Conservation (phyloP, 2,888 invertebrate species). For the Agonopterix subpropinquella region DNA sequence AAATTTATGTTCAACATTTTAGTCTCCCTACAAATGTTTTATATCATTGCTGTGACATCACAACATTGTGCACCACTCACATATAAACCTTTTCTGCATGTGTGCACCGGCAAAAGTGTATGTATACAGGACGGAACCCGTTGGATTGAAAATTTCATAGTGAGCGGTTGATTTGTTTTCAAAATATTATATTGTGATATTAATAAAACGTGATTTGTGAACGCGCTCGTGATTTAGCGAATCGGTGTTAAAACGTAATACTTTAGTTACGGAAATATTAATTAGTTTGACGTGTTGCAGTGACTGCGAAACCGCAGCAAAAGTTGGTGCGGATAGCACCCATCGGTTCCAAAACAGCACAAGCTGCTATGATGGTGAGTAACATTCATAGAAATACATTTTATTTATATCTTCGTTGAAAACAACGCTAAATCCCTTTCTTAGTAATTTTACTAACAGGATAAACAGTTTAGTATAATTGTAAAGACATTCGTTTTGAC, state of each 20-base stretch:
- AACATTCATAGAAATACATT: slow-evolving; percentile 17
- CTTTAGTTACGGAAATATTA: background rate
- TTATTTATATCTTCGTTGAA: background rate
- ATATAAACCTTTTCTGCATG: too few species aligned
- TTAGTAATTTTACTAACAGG: too few species aligned
- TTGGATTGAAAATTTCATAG: slow-evolving; percentile 8
- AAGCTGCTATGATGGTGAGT: slow-evolving; percentile 27
- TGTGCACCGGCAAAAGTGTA: too few species aligned
- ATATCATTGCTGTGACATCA: too few species aligned
- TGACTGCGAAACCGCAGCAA: slow-evolving; percentile 39
- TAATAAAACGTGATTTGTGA: background rate
- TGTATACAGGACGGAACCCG: too few species aligned
- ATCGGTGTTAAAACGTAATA: slow-evolving; percentile 1
- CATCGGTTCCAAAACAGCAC: slow-evolving; percentile 26
- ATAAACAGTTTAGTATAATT: too few species aligned
- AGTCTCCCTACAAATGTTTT: too few species aligned
- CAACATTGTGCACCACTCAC: too few species aligned
- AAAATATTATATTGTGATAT: background rate
- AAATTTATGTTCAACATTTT: too few species aligned
- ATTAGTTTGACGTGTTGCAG: slow-evolving; percentile 14
- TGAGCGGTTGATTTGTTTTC: background rate
- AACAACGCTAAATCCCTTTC: too few species aligned
- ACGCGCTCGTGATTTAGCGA: background rate
- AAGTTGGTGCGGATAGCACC: slow-evolving; percentile 61
- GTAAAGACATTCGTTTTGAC: too few species aligned